These are phyloP conservation scores for Nanorana parkeri DNA, from an alignment of 2,113 vertebrate species.

Conservation along the genomic window DNA sequence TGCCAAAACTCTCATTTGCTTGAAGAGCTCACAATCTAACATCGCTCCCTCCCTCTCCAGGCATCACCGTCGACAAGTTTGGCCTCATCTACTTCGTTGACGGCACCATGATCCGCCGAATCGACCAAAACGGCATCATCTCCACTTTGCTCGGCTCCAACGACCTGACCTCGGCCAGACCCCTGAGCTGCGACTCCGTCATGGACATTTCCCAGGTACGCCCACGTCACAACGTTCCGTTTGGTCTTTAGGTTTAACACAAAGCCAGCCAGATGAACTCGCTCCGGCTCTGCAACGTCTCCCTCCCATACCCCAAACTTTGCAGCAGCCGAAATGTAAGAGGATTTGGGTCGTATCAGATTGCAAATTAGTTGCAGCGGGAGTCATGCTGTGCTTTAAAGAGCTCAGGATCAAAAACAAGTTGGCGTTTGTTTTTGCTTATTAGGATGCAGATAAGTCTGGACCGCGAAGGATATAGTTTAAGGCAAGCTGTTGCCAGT, in stretches of 20 bases:
- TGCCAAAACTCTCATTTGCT: too few species aligned
- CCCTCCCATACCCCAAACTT: constrained; percentile 61
- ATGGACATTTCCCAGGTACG: constrained; percentile 98
- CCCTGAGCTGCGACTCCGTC: constrained; percentile 95
- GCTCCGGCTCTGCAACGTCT: constrained; percentile 54
- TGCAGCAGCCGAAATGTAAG: constrained; percentile 65
- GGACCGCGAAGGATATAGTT: not conserved
- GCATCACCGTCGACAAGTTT: constrained; percentile 95
- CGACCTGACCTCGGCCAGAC: constrained; percentile 93
- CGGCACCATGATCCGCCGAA: constrained; percentile 93
- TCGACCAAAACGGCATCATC: constrained; percentile 97
- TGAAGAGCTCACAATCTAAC: too few species aligned
- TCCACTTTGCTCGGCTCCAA: constrained; percentile 96
- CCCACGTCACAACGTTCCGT: not conserved
- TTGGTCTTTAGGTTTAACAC: constrained; percentile 48
- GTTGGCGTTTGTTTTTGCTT: constrained; percentile 17
- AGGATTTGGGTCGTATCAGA: constrained; percentile 62
- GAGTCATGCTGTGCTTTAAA: constrained; percentile 64
- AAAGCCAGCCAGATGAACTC: constrained; percentile 60
- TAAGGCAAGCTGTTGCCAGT: not conserved
- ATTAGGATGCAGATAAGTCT: constrained; percentile 25
- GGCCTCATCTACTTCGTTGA: constrained; percentile 97
- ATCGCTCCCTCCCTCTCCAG: constrained; percentile 66
- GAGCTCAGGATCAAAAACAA: constrained; percentile 37
- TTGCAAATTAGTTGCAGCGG: constrained; percentile 63